These are phyloP conservation scores for Arnoldichthys spilopterus DNA, from an alignment of 2,797 vertebrate genomes.

Conservation along the genomic window DNA sequence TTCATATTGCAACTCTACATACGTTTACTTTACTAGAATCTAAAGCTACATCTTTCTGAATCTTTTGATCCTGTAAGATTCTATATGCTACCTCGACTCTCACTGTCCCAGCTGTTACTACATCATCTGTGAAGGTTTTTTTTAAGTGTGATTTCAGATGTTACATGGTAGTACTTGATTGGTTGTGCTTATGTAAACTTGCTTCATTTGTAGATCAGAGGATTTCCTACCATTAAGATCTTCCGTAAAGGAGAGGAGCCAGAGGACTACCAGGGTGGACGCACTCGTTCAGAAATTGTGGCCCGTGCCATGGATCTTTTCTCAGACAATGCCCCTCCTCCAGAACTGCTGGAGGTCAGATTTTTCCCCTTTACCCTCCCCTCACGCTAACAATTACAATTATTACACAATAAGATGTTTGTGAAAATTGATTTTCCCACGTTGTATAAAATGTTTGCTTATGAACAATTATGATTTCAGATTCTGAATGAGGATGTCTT, in stretches of 20 bases:
- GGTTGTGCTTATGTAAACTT: neutral
- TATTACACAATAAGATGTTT: neutral
- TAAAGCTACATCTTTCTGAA: neutral
- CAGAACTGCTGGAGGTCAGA: constrained; percentile 90
- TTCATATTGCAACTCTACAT: neutral
- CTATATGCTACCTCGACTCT: neutral
- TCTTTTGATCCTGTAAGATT: neutral
- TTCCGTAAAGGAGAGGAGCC: constrained; percentile 95
- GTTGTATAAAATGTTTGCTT: neutral
- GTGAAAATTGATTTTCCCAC: neutral
- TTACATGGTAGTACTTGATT: neutral
- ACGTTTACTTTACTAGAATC: neutral
- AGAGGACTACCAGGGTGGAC: constrained; percentile 91
- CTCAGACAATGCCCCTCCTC: constrained; percentile 88
- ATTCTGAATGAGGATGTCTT: constrained; percentile 84
- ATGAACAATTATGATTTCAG: constrained; percentile 69
- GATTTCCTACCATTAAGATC: constrained; percentile 96
- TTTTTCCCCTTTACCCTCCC: neutral
- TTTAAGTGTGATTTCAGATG: neutral
- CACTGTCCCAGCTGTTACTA: neutral
- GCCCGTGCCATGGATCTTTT: constrained; percentile 88
- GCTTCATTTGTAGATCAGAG: constrained; percentile 80
- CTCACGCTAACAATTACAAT: neutral
- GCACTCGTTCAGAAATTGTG: constrained; percentile 86
- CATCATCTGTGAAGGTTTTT: neutral